Conservation (phyloP, 1,140 invertebrate species). For the Cotesia glomerata region DNA sequence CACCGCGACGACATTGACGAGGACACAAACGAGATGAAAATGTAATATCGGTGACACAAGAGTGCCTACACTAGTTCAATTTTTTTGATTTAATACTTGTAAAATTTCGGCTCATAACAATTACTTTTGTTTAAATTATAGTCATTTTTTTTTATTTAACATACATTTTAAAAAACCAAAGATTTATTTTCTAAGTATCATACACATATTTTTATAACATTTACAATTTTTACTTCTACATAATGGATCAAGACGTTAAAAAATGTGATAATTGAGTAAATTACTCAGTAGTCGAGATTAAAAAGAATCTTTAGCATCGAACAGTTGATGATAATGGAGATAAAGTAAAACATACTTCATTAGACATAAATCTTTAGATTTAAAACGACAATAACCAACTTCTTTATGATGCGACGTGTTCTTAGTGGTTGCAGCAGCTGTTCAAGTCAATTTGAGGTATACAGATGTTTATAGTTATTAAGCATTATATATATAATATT, state of each 20-base stretch:
- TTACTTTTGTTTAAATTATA: background rate
- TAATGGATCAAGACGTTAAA: no score
- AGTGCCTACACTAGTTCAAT: background rate
- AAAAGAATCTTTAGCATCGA: background rate
- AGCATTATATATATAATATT: background rate
- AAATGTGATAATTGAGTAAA: no score
- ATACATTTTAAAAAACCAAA: no score
- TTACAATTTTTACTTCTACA: no score
- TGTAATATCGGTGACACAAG: constrained; percentile 18
- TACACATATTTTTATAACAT: no score
- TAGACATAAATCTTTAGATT: background rate
- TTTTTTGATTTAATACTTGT: background rate
- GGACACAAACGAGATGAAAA: background rate
- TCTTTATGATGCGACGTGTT: constrained; percentile 40
- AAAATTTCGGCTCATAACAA: background rate
- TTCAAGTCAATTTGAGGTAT: constrained; percentile 45
- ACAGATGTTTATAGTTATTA: background rate
- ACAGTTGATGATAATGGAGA: background rate
- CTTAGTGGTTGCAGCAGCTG: constrained; percentile 44
- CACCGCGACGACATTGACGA: background rate
- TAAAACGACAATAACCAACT: background rate
- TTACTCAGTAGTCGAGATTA: background rate
- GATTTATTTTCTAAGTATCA: no score
- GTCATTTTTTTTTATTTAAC: background rate
- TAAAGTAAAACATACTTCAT: background rate